Conservation (phyloP, 2,888 invertebrate genomes). For the Eucriotettix oculatus region DNA sequence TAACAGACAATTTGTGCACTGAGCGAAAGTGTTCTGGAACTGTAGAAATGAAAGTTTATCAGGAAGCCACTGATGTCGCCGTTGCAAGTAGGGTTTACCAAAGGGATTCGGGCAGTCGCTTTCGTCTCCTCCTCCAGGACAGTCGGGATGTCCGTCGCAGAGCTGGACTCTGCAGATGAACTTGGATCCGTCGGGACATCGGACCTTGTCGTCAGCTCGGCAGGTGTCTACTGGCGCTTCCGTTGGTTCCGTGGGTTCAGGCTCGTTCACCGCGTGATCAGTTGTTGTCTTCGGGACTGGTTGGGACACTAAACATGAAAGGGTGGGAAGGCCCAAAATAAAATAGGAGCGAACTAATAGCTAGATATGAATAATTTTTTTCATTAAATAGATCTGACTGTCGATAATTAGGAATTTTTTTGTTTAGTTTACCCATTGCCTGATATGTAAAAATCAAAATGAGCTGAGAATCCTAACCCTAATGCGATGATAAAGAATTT, state of each 20-base stretch:
- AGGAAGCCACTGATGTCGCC: too few relatives aligned
- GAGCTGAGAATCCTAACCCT: too few relatives aligned
- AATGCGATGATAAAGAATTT: too few relatives aligned
- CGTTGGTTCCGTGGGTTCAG: not conserved
- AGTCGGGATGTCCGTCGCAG: slow-evolving; percentile 49
- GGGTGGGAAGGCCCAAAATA: not conserved
- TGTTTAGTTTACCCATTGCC: too few relatives aligned
- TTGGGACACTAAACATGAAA: not conserved
- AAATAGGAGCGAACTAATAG: not conserved
- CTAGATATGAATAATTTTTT: too few relatives aligned
- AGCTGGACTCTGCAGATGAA: slow-evolving; percentile 36
- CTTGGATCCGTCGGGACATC: slow-evolving; percentile 31
- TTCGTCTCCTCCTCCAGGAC: slow-evolving; percentile 53
- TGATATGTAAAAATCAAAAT: too few relatives aligned
- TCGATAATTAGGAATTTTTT: too few relatives aligned
- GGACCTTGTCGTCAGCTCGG: slow-evolving; percentile 33
- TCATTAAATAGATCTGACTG: too few relatives aligned
- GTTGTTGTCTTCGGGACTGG: slow-evolving; percentile 8
- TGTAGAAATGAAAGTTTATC: too few relatives aligned
- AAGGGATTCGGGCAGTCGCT: slow-evolving; percentile 28
- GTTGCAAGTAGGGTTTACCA: too few relatives aligned
- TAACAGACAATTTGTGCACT: too few relatives aligned
- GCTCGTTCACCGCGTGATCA: not conserved
- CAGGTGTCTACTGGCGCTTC: slow-evolving; percentile 19
- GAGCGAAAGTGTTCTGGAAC: too few relatives aligned